These are phyloP conservation scores for Saguinus imperator DNA, from an alignment of 2,113 vertebrate genomes.

Conservation along the genomic window DNA sequence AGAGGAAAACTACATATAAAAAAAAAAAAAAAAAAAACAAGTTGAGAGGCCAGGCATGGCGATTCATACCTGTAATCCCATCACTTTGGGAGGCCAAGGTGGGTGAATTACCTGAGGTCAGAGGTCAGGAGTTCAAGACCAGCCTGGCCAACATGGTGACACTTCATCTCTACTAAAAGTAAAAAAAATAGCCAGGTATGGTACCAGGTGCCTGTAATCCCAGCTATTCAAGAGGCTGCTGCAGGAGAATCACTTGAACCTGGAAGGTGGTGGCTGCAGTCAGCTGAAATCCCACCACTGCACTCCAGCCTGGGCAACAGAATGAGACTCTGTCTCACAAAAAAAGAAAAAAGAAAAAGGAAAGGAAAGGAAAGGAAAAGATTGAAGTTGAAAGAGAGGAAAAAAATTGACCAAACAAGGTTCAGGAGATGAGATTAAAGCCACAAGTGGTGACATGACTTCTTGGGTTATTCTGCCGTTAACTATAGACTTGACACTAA, in stretches of 20 bases:
- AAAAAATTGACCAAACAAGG: conserved; percentile 20
- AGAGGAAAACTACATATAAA: too few species aligned
- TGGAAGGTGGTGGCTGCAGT: background rate
- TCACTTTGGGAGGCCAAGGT: background rate
- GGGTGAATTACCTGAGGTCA: background rate
- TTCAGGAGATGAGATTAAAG: background rate
- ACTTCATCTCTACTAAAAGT: background rate
- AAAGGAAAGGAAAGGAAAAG: background rate
- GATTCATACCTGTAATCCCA: background rate
- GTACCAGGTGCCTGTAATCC: background rate
- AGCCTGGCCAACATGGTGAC: background rate
- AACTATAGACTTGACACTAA: background rate
- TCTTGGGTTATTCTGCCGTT: background rate
- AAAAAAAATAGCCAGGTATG: background rate
- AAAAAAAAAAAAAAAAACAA: too few species aligned
- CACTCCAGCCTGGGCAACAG: background rate
- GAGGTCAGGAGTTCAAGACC: background rate
- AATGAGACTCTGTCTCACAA: background rate
- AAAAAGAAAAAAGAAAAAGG: background rate
- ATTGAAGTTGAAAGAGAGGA: background rate
- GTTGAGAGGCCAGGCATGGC: too few species aligned
- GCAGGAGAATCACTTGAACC: background rate
- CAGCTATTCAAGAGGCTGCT: background rate
- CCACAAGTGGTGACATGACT: background rate
- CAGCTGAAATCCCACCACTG: background rate